Conservation (phyloP, 2,797 vertebrate genomes). For the Thunnus albacares region DNA sequence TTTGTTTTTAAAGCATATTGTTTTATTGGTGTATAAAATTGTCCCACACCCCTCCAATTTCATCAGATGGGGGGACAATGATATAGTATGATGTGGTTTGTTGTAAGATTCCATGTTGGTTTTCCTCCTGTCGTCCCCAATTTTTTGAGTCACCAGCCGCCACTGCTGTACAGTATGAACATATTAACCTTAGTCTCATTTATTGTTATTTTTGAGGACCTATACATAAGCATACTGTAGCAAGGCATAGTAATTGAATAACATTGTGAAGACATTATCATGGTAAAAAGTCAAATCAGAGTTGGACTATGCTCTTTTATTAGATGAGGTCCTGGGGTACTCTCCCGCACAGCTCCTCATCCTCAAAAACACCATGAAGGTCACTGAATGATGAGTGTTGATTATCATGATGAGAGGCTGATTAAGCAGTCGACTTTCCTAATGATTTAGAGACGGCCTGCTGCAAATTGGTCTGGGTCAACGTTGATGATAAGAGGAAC, state of each 20-base stretch:
- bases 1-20: too few relatives aligned
- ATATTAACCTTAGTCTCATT: too few relatives aligned
- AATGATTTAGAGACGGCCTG: conserved; percentile 10
- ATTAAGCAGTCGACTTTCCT: conserved; percentile 41
- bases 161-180: too few relatives aligned
- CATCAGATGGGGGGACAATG: too few relatives aligned
- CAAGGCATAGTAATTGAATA: background rate
- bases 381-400: conserved; percentile 27
- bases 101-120: too few relatives aligned
- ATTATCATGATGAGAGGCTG: conserved; percentile 46
- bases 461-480: conserved; percentile 34
- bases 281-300: background rate
- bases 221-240: background rate
- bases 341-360: background rate
- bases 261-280: background rate
- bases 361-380: conserved; percentile 24
- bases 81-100: too few relatives aligned
- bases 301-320: background rate
- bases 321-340: background rate
- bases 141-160: too few relatives aligned
- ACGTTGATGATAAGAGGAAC: conserved; percentile 1
- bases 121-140: too few relatives aligned
- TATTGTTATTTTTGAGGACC: background rate
- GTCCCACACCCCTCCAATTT: too few relatives aligned
- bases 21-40: too few relatives aligned